These are phyloP conservation scores for Nibea albiflora DNA, from an alignment of 2,113 vertebrate species.

Conservation along the genomic window DNA sequence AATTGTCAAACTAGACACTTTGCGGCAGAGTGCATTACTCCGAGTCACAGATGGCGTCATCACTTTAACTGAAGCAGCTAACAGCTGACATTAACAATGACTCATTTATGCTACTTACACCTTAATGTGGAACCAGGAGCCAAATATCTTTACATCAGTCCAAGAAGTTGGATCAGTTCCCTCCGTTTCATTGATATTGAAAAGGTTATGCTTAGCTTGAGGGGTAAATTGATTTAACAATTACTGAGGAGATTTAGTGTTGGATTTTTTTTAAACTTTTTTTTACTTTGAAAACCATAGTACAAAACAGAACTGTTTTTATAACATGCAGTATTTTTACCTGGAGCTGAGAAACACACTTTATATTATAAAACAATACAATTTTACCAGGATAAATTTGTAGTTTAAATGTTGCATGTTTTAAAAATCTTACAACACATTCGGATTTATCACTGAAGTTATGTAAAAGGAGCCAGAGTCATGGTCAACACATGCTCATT, in stretches of 20 bases:
- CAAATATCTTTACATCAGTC: background rate
- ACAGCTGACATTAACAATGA: background rate
- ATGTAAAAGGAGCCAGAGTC: too few species aligned
- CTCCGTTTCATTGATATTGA: constrained; percentile 8
- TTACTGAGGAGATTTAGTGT: background rate
- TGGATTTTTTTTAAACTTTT: too few species aligned
- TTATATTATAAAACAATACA: background rate
- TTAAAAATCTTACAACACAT: too few species aligned
- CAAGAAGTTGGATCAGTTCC: constrained; percentile 8
- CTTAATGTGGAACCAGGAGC: background rate
- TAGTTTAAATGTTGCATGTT: background rate
- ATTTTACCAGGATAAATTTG: background rate
- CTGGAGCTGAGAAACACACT: background rate
- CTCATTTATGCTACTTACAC: background rate
- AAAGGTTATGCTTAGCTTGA: constrained; percentile 9
- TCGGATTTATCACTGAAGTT: too few species aligned
- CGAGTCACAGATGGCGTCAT: background rate
- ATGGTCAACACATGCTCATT: too few species aligned
- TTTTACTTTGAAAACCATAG: background rate
- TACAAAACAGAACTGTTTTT: background rate
- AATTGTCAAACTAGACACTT: background rate
- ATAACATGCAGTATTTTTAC: background rate
- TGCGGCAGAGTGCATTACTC: background rate
- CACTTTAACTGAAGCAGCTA: background rate
- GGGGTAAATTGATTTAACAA: constrained; percentile 15